Evolutionary conservation across 1,140 invertebrate genomes (phyloP), one percentile per base, ranked within the genome.

Genomic region (Ruditapes philippinarum): DNA sequence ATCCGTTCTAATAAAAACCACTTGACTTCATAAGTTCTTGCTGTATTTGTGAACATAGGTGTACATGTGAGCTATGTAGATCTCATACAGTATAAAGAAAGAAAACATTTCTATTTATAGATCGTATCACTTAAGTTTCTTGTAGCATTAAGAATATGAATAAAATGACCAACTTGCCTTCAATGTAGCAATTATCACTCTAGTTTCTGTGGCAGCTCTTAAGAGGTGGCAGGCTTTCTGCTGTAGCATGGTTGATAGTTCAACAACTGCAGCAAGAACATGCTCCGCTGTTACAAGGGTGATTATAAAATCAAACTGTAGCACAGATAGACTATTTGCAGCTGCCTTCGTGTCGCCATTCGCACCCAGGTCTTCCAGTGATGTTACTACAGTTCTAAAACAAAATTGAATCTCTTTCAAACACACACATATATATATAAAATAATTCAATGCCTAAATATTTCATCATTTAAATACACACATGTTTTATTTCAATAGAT

Each of bases 161-260:
- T n/a, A n/a, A n/a, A n/a, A n/a, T n/a, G n/a, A n/a, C n/a, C n/a
- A n/a, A n/a, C n/a, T n/a, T n/a, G 54, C 54, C 70, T 57, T 45
- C 28, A 40, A 28, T 60, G 17, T n/a, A 90, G 31, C 40, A 54
- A 12, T 45, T 11, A 74, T 60, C 11, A 81, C 76, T 42, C 78
- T 57, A 36, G 49, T 40, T 36, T 89, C 88, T 22, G 14, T 51
- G 4, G 80, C 65, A 60, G 88, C 88, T 54, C 65, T 54, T 12
- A 84, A 36, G 38, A 89, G 49, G 42, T 89, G 28, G 31, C 65
- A 57, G 1, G 70, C 33, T 12, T 5, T 22, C 22, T 36, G 38
- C 57, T 89, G 81, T 17, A 89, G 81, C n/a, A 62, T 31, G 9
- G 40, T 38, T 11, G 88, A 74, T 3, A 89, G 38, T 5, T 22